Base-by-base conservation (phyloP, 1,140 invertebrate genomes). In the Drosophila suzukii region DNA sequence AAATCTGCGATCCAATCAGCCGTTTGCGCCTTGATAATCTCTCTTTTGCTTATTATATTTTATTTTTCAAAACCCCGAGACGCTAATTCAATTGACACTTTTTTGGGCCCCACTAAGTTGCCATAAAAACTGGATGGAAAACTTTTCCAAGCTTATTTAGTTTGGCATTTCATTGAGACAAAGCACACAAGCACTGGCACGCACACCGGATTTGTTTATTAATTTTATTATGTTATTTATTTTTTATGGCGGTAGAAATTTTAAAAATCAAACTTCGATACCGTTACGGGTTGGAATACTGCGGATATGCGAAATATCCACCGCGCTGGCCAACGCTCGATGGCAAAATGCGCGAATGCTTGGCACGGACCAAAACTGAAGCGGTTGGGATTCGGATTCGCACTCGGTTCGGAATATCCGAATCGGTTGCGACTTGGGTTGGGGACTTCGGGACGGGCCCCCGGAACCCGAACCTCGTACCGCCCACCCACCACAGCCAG, bases 81-180 rank as follows among this genome's bases (percentile, higher is more conserved):
- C 74, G 84, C 84, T 89, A 89, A 89, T 89, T 89, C 62, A 89
- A 89, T 89, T 89, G 81, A 89, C 84, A 89, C 84, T 89, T 67
- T 41, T 67, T 53, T 12, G 50, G 41, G 41, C 53, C 44, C 32
- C 57, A 58, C 15, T 50, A 32, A 17, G 17, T 7, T 43, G 50
- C 71, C 46, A 67, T 85, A 72, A 82, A 74, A 76, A 61, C 47
- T 60, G 44, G 43, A 86, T 84, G 80, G 80, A 89, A 89, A 89
- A 89, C 85, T 89, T 86, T 73, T 75, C 53, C 12, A 54, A 54
- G 38, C 57, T 63, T 57, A 59, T 75, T 72, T 72, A 65, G 75
- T 58, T 71, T 53, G 72, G 67, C 67, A 67, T 67, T 88, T 85
- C 67, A 85, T 85, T 85, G 63, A 85, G 74, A 81, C 68, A 75